Evolutionary conservation across 1,140 invertebrate species (phyloP).

Genomic region (Zaprionus lachaisei): DNA sequence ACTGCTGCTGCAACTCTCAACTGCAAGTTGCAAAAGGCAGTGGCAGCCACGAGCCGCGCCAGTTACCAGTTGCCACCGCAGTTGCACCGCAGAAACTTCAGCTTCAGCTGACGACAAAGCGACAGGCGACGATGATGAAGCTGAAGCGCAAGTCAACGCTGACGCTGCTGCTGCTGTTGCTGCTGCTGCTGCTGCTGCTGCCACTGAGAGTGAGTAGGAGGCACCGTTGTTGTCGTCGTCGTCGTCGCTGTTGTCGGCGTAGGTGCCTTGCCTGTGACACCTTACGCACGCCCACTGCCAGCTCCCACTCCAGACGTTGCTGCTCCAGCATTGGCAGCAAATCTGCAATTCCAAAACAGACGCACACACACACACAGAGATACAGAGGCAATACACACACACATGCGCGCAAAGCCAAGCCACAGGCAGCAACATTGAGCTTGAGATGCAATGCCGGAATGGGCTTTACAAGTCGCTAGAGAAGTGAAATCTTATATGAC

Average conservation of each 20-base stretch:
- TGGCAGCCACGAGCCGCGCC: constrained; percentile 63
- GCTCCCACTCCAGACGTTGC: constrained; percentile 24
- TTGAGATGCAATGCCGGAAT: not conserved
- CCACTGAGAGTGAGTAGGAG: constrained; percentile 29
- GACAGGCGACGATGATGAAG: constrained; percentile 42
- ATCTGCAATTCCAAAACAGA: constrained; percentile 44
- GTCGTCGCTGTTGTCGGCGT: constrained; percentile 36
- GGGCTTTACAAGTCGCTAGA: not conserved
- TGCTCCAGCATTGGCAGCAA: constrained; percentile 45
- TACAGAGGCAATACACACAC: constrained; percentile 5
- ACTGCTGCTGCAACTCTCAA: too few relatives aligned
- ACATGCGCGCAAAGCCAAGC: not conserved
- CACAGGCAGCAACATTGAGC: constrained; percentile 18
- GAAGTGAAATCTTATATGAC: not conserved
- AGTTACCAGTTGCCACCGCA: constrained; percentile 68
- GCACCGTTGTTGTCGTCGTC: constrained; percentile 11
- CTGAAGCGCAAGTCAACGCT: constrained; percentile 20
- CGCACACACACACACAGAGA: not conserved
- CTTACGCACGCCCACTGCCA: constrained; percentile 61
- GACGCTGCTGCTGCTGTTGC: not conserved
- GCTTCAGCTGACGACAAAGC: constrained; percentile 52
- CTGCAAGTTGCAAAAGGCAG: constrained; percentile 40
- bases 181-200: not conserved
- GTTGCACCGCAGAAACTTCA: constrained; percentile 51
- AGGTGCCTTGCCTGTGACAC: constrained; percentile 71